A percentile compares a stretch with the other conserved stretches of the same genome.
Conservation (phyloP, 2,797 vertebrate species). For the Siniperca undulata region DNA sequence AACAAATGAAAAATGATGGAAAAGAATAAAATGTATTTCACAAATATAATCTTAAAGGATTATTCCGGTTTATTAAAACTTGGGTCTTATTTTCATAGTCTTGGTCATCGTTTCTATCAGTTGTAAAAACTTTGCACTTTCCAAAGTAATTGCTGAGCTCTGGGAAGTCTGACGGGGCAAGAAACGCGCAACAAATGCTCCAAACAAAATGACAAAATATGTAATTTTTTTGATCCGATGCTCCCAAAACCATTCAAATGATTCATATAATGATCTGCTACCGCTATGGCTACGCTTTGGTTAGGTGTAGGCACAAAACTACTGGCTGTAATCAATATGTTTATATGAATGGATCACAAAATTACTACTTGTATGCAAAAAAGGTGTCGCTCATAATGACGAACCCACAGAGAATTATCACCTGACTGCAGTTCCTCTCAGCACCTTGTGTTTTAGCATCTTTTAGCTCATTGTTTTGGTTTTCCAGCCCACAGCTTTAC, state of each 20-base stretch:
- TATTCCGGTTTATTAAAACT: constrained; percentile 28
- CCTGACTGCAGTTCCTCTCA: background rate
- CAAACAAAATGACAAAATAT: background rate
- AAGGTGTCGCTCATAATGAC: too few species aligned
- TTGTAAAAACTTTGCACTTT: background rate
- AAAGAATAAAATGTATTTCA: background rate
- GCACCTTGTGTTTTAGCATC: background rate
- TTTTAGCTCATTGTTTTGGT: background rate
- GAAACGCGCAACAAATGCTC: background rate
- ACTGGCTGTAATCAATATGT: too few species aligned
- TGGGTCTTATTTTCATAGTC: background rate
- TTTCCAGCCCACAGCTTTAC: too few species aligned
- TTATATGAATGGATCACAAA: too few species aligned
- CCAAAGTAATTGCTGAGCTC: background rate
- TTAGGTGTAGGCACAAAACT: background rate
- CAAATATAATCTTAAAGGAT: constrained; percentile 5
- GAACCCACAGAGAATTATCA: too few species aligned
- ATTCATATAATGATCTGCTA: background rate
- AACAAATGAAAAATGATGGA: constrained; percentile 44
- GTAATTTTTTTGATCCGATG: background rate
- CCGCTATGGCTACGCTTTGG: too few species aligned
- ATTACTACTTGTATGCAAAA: too few species aligned
- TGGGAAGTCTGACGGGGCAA: background rate
- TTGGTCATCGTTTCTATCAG: background rate
- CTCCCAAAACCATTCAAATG: background rate